phyloP scores from a whole-genome alignment of 2,797 vertebrate genomes.

The Gymnopithys bicolor region DNA sequence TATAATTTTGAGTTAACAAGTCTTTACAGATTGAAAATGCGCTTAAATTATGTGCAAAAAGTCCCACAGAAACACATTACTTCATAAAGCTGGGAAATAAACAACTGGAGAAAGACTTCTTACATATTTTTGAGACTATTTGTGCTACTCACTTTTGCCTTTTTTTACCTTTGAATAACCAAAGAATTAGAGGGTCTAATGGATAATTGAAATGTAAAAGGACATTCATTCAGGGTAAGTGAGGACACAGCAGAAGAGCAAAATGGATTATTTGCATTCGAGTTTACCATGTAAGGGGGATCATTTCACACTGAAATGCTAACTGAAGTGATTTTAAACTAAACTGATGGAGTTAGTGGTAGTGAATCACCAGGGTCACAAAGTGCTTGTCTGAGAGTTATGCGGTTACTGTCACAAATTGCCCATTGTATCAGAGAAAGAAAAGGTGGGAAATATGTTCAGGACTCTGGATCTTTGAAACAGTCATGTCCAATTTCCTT shows the following conservation, averaged over 20 bases:
- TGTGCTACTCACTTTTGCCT: not conserved
- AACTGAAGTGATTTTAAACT: constrained; percentile 9
- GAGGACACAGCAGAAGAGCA: not conserved
- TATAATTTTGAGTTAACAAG: not conserved
- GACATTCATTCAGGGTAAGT: not conserved
- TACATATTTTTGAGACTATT: not conserved
- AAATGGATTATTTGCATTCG: not conserved
- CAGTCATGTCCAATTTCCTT: not conserved
- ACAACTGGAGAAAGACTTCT: not conserved
- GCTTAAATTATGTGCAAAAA: not conserved
- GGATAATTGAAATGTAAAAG: not conserved
- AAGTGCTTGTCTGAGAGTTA: not conserved
- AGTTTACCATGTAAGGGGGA: not conserved
- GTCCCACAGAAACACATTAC: not conserved
- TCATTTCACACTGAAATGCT: not conserved
- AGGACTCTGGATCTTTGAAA: not conserved
- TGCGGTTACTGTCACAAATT: not conserved
- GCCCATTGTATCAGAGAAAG: not conserved
- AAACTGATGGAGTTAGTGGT: not conserved
- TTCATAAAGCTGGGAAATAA: constrained; percentile 4
- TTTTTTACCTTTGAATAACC: not conserved
- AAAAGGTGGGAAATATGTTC: not conserved
- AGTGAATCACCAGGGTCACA: constrained; percentile 9
- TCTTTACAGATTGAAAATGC: not conserved
- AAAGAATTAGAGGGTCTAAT: not conserved